A percentile compares a stretch with the other conserved stretches of the same genome.
phyloP scores from a whole-genome alignment of 1,140 invertebrate genomes.

The Lepeophtheirus salmonis region DNA sequence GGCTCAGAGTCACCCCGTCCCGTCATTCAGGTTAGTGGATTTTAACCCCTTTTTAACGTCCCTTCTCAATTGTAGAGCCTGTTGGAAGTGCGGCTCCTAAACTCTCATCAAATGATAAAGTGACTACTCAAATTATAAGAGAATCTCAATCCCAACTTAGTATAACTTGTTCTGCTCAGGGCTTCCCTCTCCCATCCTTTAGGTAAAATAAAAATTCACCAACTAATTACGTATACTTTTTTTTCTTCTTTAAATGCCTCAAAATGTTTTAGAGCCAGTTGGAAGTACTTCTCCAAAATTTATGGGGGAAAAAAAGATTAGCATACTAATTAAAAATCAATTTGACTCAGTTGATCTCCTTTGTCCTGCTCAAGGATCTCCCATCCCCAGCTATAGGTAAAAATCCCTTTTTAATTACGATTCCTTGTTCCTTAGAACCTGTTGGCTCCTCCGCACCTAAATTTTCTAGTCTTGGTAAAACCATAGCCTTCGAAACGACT shows the following conservation, averaged over 20 bases:
- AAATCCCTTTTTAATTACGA: neutral
- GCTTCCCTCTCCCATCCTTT: conserved; percentile 22
- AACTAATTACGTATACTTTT: too few relatives aligned
- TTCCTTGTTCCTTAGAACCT: conserved; percentile 20
- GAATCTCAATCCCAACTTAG: conserved; percentile 2
- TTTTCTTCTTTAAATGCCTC: neutral
- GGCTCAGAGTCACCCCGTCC: conserved; percentile 21
- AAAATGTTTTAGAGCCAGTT: conserved; percentile 30
- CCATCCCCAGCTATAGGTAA: conserved; percentile 43
- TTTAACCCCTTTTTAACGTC: neutral
- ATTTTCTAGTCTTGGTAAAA: neutral
- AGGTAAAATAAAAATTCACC: conserved; percentile 21
- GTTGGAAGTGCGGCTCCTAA: conserved; percentile 19
- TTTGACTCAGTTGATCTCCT: conserved; percentile 30
- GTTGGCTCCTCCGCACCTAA: conserved; percentile 15
- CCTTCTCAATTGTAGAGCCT: conserved; percentile 13
- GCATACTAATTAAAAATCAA: neutral
- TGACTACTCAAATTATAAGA: conserved; percentile 11
- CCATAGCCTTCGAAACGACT: neutral
- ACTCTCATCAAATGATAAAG: conserved; percentile 3
- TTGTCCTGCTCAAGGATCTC: conserved; percentile 36
- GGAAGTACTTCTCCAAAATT: conserved; percentile 44
- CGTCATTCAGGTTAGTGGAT: conserved; percentile 21
- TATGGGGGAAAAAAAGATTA: conserved; percentile 31
- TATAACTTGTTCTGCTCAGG: conserved; percentile 22